A percentile compares a stretch with the other conserved stretches of the same genome.
Conservation (phyloP, 2,113 vertebrate species). For the Cepphus grylle region DNA sequence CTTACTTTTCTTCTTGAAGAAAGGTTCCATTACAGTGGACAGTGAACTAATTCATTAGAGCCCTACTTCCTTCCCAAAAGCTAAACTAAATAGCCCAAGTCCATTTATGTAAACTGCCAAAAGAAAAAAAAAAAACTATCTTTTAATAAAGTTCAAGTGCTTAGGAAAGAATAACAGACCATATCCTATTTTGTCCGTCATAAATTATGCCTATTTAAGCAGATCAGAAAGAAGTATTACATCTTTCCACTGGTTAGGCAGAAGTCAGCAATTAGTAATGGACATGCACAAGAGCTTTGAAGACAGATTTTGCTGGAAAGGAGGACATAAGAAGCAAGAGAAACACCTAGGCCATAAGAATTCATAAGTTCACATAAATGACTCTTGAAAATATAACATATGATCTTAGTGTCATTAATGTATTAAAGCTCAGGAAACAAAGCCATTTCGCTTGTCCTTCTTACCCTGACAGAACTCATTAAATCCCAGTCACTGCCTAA, state of each 20-base stretch:
- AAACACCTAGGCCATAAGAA: background rate
- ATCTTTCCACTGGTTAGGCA: background rate
- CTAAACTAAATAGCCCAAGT: constrained; percentile 39
- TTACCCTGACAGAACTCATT: background rate
- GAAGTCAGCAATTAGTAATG: background rate
- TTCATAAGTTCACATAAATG: background rate
- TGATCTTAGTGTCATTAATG: background rate
- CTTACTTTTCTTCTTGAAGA: constrained; percentile 49
- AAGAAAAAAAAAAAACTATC: background rate
- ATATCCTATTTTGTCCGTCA: background rate
- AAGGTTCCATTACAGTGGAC: constrained; percentile 53
- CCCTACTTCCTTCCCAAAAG: constrained; percentile 17
- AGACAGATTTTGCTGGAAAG: background rate
- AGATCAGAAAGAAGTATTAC: constrained; percentile 1
- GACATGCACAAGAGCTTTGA: background rate
- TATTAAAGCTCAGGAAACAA: background rate
- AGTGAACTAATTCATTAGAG: constrained; percentile 61
- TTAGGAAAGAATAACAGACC: constrained; percentile 20
- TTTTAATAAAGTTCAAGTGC: background rate
- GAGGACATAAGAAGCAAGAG: background rate
- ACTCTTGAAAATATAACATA: background rate
- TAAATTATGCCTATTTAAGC: background rate
- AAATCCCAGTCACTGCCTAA: background rate
- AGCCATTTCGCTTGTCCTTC: background rate
- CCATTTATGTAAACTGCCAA: constrained; percentile 8